Conservation (phyloP, 53 echinoderm and acorn worm species). For the Stichopus horrens region DNA sequence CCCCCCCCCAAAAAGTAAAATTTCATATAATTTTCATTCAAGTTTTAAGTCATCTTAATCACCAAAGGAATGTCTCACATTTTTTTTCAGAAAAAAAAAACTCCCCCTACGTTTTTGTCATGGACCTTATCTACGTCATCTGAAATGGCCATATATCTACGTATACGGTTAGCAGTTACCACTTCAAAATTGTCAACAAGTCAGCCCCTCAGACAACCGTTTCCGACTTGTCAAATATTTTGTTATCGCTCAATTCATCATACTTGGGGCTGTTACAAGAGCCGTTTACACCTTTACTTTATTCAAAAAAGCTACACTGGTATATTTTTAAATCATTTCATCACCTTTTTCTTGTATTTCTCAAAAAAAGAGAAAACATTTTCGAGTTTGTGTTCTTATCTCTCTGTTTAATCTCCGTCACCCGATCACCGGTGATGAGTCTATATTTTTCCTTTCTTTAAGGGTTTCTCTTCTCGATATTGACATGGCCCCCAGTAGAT, state of each 20-base stretch:
- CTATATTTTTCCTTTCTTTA: too few relatives aligned
- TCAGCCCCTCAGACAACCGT: neutral
- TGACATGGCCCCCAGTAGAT: too few relatives aligned
- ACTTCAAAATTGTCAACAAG: neutral
- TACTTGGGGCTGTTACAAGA: neutral
- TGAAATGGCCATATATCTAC: too few relatives aligned
- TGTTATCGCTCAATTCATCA: neutral
- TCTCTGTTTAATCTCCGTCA: neutral
- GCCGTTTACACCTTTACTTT: too few relatives aligned
- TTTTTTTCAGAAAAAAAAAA: neutral
- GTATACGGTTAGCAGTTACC: neutral
- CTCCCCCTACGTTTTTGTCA: neutral
- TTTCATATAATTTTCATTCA: neutral
- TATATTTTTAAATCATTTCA: neutral
- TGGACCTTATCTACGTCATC: too few relatives aligned
- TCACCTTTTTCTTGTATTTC: neutral
- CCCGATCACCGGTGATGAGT: neutral
- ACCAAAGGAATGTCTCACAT: neutral
- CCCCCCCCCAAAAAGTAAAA: neutral
- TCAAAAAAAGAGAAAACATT: neutral
- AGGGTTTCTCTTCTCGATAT: too few relatives aligned
- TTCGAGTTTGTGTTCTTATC: neutral
- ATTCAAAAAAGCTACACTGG: too few relatives aligned
- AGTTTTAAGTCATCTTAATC: neutral
- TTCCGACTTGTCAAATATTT: neutral